phyloP scores from a whole-genome alignment of 2,888 invertebrate species.

The Morinoia aosen region DNA sequence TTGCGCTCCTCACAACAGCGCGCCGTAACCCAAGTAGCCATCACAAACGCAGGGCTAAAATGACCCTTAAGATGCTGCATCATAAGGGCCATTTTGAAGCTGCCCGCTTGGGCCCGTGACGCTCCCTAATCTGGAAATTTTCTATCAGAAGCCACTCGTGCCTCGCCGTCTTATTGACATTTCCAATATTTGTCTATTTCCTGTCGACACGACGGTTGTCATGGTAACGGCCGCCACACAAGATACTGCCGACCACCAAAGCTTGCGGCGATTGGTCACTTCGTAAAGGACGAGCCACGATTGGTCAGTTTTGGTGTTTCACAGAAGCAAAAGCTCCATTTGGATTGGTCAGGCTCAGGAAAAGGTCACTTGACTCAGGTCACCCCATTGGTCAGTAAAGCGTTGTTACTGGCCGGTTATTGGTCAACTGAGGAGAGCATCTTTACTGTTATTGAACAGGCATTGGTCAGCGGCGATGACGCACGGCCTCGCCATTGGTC shows the following conservation, averaged over 20 bases:
- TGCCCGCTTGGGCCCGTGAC: slow-evolving; percentile 61
- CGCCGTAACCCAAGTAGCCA: background rate
- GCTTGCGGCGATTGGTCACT: slow-evolving; percentile 65
- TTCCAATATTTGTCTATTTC: slow-evolving; percentile 68
- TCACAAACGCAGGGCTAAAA: background rate
- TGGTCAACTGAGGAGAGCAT: slow-evolving; percentile 9
- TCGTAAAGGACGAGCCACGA: slow-evolving; percentile 54
- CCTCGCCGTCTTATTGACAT: slow-evolving; percentile 68
- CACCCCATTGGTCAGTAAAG: slow-evolving; percentile 53
- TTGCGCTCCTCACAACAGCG: background rate
- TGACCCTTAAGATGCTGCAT: background rate
- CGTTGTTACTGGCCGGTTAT: slow-evolving; percentile 39
- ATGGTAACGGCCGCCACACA: slow-evolving; percentile 65
- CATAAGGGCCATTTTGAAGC: slow-evolving; percentile 16
- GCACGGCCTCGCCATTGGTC: slow-evolving; percentile 20
- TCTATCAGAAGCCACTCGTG: slow-evolving; percentile 68
- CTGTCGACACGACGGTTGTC: slow-evolving; percentile 67
- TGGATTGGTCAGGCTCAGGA: slow-evolving; percentile 56
- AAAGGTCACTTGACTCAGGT: slow-evolving; percentile 54
- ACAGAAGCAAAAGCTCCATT: slow-evolving; percentile 28
- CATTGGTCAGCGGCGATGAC: slow-evolving; percentile 50
- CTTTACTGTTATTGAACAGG: slow-evolving; percentile 50
- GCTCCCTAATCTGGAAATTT: slow-evolving; percentile 68
- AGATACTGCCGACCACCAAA: slow-evolving; percentile 64
- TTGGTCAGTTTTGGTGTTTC: slow-evolving; percentile 44